A percentile compares a stretch with the other conserved stretches of the same genome.
These are phyloP conservation scores for Glaucomys volans DNA, from an alignment of 2,113 vertebrate genomes.

Conservation along the genomic window DNA sequence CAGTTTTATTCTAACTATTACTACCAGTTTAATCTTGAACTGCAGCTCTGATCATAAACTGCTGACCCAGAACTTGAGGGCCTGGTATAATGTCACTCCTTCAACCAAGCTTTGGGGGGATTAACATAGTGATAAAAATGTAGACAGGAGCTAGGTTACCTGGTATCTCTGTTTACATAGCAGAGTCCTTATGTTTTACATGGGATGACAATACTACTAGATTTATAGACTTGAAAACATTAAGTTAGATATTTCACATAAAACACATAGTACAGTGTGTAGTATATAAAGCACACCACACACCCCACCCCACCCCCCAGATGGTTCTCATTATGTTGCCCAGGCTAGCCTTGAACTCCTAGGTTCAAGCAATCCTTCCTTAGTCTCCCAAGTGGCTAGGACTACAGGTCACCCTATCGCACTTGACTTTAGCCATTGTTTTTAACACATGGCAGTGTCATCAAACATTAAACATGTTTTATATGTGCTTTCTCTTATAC, in stretches of 20 bases:
- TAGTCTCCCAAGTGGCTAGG: background rate
- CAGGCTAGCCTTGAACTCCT: background rate
- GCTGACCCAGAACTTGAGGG: background rate
- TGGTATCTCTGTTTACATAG: background rate
- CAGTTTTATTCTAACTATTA: background rate
- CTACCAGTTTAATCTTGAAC: background rate
- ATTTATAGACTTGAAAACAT: background rate
- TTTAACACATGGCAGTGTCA: background rate
- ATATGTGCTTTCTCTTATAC: background rate
- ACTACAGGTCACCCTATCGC: background rate
- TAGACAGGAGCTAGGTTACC: background rate
- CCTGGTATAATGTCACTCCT: background rate
- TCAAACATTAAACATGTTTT: constrained; percentile 4
- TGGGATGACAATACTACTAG: background rate
- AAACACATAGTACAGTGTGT: background rate
- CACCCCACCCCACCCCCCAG: too few species aligned
- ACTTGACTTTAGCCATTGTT: background rate
- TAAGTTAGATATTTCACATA: background rate
- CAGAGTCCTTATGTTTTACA: constrained; percentile 10
- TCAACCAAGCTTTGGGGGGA: background rate
- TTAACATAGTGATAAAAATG: background rate
- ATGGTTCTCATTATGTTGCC: background rate
- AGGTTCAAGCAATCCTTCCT: background rate
- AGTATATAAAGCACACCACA: background rate
- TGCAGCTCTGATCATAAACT: background rate